Percentiles rank a stretch among this genome's conserved stretches.
These are phyloP conservation scores for Timema podura DNA, from an alignment of 2,888 invertebrate genomes.

Conservation along the genomic window DNA sequence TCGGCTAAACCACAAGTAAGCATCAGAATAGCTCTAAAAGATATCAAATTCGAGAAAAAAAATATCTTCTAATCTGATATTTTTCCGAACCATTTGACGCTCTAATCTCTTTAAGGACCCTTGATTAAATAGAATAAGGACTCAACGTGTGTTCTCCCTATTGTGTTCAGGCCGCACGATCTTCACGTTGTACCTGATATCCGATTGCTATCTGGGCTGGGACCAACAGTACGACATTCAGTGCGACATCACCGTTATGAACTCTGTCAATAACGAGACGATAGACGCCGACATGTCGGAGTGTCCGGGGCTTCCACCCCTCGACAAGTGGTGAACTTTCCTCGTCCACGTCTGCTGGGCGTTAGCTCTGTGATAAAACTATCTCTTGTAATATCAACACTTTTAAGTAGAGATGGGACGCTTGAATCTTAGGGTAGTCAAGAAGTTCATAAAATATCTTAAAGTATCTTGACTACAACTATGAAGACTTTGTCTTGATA, in stretches of 20 bases:
- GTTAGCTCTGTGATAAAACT: constrained; percentile 6
- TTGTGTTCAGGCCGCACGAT: constrained; percentile 62
- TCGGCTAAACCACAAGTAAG: too few species aligned
- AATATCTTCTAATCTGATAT: too few species aligned
- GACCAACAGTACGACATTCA: constrained; percentile 78
- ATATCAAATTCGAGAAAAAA: too few species aligned
- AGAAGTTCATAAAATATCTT: too few species aligned
- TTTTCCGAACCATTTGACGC: too few species aligned
- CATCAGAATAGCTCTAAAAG: too few species aligned
- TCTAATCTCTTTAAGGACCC: too few species aligned
- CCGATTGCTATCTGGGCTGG: constrained; percentile 88
- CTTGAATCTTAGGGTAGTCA: background rate
- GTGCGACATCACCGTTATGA: constrained; percentile 42
- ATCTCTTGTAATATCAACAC: background rate
- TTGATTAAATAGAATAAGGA: too few species aligned
- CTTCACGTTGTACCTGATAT: constrained; percentile 79
- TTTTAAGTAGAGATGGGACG: background rate
- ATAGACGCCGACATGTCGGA: background rate
- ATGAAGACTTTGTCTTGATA: too few species aligned
- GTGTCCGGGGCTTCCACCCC: background rate
- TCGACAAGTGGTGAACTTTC: constrained; percentile 5
- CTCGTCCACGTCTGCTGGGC: background rate
- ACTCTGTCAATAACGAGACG: background rate
- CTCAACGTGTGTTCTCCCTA: too few species aligned
- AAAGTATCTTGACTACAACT: too few species aligned